phyloP scores from a whole-genome alignment of 2,888 invertebrate species.

The Pseudoips prasinana region DNA sequence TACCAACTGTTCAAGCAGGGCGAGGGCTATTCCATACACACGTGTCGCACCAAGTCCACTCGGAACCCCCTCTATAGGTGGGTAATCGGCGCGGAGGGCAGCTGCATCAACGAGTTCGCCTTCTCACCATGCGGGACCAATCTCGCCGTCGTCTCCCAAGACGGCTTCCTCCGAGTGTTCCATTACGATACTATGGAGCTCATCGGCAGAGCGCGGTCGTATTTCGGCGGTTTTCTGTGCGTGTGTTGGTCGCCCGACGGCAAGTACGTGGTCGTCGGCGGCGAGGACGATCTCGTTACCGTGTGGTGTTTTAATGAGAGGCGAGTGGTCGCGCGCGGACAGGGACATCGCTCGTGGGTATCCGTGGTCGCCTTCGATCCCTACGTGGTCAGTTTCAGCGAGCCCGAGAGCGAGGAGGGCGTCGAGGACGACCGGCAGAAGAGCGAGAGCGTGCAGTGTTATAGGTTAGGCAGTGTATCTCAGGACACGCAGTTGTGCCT shows the following conservation, averaged over 20 bases:
- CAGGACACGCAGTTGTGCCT: conserved; percentile 99
- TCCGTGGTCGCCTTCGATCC: conserved; percentile 97
- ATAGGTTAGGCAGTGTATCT: conserved; percentile 95
- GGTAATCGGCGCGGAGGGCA: conserved; percentile 91
- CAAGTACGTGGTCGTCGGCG: conserved; percentile 97
- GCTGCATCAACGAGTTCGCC: conserved; percentile 96
- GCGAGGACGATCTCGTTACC: conserved; percentile 99
- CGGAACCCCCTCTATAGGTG: conserved; percentile 94
- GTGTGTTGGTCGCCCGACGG: conserved; percentile 99
- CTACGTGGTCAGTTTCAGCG: conserved; percentile 88
- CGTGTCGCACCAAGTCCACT: conserved; percentile 97
- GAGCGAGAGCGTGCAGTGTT: conserved; percentile 83
- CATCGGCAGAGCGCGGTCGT: conserved; percentile 95
- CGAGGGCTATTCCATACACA: conserved; percentile 96
- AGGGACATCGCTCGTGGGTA: conserved; percentile 99
- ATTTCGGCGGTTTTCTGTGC: conserved; percentile 98
- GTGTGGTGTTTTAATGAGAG: conserved; percentile 97
- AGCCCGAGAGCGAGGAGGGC: conserved; percentile 83
- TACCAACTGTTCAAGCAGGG: conserved; percentile 98
- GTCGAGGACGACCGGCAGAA: conserved; percentile 51
- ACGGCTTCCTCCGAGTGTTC: conserved; percentile 97
- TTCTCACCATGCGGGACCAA: conserved; percentile 97
- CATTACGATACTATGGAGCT: conserved; percentile 99
- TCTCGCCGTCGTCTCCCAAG: conserved; percentile 96
- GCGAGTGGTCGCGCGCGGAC: conserved; percentile 97